These are phyloP conservation scores for Xanthostigma xanthostigma DNA, from an alignment of 2,888 invertebrate genomes.

Conservation along the genomic window DNA sequence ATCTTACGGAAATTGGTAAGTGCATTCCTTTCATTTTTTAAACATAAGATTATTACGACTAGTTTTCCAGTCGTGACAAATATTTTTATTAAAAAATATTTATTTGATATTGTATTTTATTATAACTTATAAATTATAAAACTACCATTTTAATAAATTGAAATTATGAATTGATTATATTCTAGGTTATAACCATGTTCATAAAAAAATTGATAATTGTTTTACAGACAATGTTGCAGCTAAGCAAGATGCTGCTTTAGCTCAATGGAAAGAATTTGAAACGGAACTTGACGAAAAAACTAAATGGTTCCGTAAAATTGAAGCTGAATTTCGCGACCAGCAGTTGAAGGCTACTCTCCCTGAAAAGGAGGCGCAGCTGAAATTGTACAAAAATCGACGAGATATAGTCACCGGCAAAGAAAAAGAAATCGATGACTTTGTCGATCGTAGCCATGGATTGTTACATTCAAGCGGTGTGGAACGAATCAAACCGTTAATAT, in stretches of 20 bases:
- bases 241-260: constrained; percentile 57
- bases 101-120: too few relatives aligned
- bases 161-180: too few relatives aligned
- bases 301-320: constrained; percentile 75
- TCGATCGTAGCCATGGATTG: constrained; percentile 77
- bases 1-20: constrained; percentile 45
- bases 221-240: constrained; percentile 43
- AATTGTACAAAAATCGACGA: constrained; percentile 54
- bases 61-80: too few relatives aligned
- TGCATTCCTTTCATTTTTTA: constrained; percentile 6
- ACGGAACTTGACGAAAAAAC: constrained; percentile 61
- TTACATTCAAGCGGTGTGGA: constrained; percentile 74
- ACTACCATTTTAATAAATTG: too few relatives aligned
- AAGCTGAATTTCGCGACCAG: constrained; percentile 74
- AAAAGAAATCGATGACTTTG: constrained; percentile 71
- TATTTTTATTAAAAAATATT: too few relatives aligned
- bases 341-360: constrained; percentile 62
- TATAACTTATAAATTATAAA: too few relatives aligned
- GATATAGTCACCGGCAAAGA: constrained; percentile 68
- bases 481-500: constrained; percentile 69
- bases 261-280: constrained; percentile 82
- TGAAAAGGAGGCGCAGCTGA: constrained; percentile 65
- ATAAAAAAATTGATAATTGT: constrained; percentile 3
- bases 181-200: background rate
- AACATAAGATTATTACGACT: background rate